Evolutionary conservation across 2,797 vertebrate species (phyloP).

Genomic region (Fringilla coelebs): DNA sequence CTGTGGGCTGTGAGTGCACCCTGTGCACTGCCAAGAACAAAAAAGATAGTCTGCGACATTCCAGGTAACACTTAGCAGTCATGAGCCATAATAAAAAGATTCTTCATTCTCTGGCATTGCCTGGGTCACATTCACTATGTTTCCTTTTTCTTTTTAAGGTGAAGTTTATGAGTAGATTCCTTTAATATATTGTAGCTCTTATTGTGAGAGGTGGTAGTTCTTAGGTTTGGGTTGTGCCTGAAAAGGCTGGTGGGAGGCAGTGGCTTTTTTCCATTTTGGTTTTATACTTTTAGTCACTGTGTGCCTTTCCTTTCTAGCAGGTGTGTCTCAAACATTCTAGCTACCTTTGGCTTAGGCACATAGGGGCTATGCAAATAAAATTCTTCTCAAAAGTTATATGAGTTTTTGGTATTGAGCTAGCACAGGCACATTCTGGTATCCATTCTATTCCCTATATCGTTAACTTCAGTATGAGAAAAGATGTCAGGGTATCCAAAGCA

Average conservation of each 20-base stretch:
- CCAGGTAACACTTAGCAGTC: slow-evolving; percentile 78
- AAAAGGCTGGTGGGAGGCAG: not conserved
- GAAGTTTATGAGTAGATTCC: not conserved
- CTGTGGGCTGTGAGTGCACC: slow-evolving; percentile 96
- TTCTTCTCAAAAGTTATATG: not conserved
- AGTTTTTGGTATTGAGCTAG: not conserved
- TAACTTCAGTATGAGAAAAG: not conserved
- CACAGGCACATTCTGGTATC: not conserved
- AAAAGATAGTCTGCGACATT: slow-evolving; percentile 97
- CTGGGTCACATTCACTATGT: not conserved
- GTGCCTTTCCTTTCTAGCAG: not conserved
- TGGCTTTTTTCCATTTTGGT: not conserved
- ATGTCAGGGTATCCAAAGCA: not conserved
- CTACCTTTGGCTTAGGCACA: not conserved
- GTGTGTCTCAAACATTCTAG: not conserved
- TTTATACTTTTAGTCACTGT: not conserved
- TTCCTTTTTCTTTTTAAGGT: not conserved
- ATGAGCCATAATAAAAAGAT: not conserved
- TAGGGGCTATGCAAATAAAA: not conserved
- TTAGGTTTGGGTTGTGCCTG: not conserved
- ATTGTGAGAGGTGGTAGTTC: not conserved
- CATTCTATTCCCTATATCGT: not conserved
- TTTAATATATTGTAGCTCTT: not conserved
- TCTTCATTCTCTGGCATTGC: not conserved
- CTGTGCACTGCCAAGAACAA: slow-evolving; percentile 99